Base-by-base conservation (phyloP, 2,888 invertebrate genomes). In the Rotaria sp. region DNA sequence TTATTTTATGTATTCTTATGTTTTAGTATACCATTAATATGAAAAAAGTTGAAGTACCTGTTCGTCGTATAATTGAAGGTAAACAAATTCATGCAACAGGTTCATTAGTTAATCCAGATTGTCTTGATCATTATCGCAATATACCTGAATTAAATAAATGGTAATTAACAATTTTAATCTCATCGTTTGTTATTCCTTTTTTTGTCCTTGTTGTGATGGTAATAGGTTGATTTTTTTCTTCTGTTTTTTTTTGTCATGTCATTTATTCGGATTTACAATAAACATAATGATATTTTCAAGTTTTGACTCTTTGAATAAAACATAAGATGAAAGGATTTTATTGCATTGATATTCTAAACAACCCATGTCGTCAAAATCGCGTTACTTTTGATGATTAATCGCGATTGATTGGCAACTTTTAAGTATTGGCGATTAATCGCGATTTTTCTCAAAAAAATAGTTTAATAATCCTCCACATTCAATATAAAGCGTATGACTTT, bases 11-110 rank as follows among this genome's bases (percentile, higher is more conserved):
- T 84, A 84, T 87, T 86, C 86, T 85, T 50, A 1, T 50, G 84
- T 90, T 90, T 84, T 90, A 92, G 92, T 93, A 93, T 89, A 93
- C 93, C 38, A 91, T 92, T 87, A 93, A 91, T 89, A 93, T 93
- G 5, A 93, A 93, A 90, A 93, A 93, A 88, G 93, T 93, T 50
- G 93, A 93, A 89, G 91, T 93, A 15, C 93, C 93, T 4, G 92
- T 93, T 38, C 91, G 92, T 45, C 75, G 84, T 55, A 86, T 86
- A 52, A 85, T 86, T 21, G 86, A 86, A 80, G 86, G 86, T 59
- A 80, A 85, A 26, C 10, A 50, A 21, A 84, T 86, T 24, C 75
- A 45, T n/a, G 85, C 86, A 26, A 85, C 86, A n/a, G 85, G 85
- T 55, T 86, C 86, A 59, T 45, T 86, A 5, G 80, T 52, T 5